Evolutionary conservation across 2,113 vertebrate species (phyloP).

Genomic region (Amphiprion ocellaris): DNA sequence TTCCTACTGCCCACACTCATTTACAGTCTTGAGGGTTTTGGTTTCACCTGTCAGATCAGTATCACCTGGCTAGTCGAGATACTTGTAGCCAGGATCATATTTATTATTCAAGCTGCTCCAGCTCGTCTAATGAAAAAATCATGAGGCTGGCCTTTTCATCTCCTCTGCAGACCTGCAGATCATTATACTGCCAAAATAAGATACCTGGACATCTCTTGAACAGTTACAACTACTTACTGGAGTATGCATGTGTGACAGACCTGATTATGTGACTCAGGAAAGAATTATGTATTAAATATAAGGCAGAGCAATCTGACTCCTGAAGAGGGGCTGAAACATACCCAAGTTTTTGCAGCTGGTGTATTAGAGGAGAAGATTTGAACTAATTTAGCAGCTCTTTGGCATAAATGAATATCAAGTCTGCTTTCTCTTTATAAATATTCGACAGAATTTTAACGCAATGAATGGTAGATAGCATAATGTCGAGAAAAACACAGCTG

Average conservation of each 20-base stretch:
- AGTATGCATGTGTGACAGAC: neutral
- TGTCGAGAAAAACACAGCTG: neutral
- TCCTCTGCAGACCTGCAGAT: slow-evolving; percentile 12
- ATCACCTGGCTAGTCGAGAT: slow-evolving; percentile 57
- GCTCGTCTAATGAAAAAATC: slow-evolving; percentile 69
- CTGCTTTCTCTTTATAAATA: neutral
- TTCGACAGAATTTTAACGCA: neutral
- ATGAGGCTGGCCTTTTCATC: slow-evolving; percentile 65
- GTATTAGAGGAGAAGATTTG: neutral
- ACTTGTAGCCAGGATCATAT: slow-evolving; percentile 58
- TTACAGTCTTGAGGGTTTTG: slow-evolving; percentile 23
- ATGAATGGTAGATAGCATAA: neutral
- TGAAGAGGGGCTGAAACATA: neutral
- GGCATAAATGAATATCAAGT: neutral
- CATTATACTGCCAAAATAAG: slow-evolving; percentile 12
- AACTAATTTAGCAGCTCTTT: neutral
- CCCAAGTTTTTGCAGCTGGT: neutral
- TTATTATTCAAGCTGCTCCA: slow-evolving; percentile 79
- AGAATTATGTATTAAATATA: neutral
- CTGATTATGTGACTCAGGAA: slow-evolving; percentile 1
- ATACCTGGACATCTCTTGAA: neutral
- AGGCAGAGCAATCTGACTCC: neutral
- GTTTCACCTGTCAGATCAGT: slow-evolving; percentile 77
- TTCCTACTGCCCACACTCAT: slow-evolving; percentile 5
- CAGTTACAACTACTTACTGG: neutral